Conservation (phyloP, 2,888 invertebrate species). For the Agriopis aurantiaria region DNA sequence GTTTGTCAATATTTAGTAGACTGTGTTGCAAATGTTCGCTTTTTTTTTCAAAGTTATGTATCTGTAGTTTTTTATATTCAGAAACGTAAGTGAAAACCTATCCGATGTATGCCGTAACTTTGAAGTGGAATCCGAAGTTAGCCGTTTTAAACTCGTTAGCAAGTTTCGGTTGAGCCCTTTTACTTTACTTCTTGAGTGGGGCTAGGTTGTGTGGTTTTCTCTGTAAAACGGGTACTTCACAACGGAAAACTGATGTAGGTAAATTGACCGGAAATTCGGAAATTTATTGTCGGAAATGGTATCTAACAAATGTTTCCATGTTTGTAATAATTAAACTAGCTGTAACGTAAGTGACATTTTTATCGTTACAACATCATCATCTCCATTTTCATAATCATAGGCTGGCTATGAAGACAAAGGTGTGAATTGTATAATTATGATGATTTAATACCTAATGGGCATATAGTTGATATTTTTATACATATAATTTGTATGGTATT, state of each 20-base stretch:
- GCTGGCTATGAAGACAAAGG: too few species aligned
- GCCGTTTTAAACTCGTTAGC: slow-evolving; percentile 65
- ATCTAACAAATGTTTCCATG: too few species aligned
- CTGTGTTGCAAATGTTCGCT: background rate
- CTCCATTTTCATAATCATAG: too few species aligned
- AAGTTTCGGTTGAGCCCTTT: slow-evolving; percentile 35
- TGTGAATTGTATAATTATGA: too few species aligned
- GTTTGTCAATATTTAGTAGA: background rate
- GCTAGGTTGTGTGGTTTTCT: slow-evolving; percentile 5
- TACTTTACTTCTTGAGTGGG: slow-evolving; percentile 12
- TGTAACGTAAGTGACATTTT: too few species aligned
- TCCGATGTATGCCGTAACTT: slow-evolving; percentile 52
- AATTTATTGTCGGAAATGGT: too few species aligned
- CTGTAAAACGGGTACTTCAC: background rate
- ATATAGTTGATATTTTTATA: too few species aligned
- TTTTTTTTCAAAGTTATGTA: background rate
- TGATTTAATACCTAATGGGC: too few species aligned
- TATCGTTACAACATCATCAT: too few species aligned
- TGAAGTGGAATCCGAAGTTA: slow-evolving; percentile 64
- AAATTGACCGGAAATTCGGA: too few species aligned
- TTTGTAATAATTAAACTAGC: too few species aligned
- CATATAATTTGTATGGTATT: too few species aligned
- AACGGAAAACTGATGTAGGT: background rate
- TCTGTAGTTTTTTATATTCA: slow-evolving; percentile 2
- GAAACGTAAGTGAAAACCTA: slow-evolving; percentile 40